Conservation (phyloP, 64 coral and sea anemone species). For the Porites lutea region DNA sequence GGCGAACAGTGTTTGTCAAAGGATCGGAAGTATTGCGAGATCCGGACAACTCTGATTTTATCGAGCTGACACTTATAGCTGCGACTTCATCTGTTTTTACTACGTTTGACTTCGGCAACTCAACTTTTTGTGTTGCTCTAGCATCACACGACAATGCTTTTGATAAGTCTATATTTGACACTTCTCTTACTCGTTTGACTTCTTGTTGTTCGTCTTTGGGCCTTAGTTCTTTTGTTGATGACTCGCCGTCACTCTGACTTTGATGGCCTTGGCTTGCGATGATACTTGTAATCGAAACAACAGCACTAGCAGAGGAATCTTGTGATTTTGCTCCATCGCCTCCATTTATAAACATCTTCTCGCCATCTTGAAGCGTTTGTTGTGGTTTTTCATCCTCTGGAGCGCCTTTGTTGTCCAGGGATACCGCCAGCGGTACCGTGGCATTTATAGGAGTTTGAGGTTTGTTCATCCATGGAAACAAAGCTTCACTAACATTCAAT, state of each 20-base stretch:
- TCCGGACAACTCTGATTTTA: not conserved
- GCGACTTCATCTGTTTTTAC: not conserved
- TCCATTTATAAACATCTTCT: not conserved
- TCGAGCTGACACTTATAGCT: not conserved
- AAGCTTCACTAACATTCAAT: not conserved
- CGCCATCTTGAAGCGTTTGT: not conserved
- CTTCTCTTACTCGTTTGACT: not conserved
- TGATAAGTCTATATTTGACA: not conserved
- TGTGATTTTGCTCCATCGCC: not conserved
- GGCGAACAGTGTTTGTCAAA: not conserved
- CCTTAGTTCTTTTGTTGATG: not conserved
- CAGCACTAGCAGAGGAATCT: too few species aligned
- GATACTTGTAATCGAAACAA: not conserved
- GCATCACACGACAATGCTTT: not conserved
- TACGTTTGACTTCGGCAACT: not conserved
- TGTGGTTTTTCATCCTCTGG: not conserved
- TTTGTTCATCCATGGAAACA: conserved; percentile 64
- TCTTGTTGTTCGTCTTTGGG: not conserved
- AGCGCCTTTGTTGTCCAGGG: not conserved
- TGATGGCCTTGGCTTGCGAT: not conserved
- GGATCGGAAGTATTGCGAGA: not conserved
- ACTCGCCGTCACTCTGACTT: not conserved
- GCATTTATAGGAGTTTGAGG: conserved; percentile 30
- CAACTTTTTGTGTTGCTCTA: not conserved
- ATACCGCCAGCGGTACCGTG: not conserved